phyloP scores from a whole-genome alignment of 2,797 vertebrate genomes.

The Kryptolebias ocellatus region DNA sequence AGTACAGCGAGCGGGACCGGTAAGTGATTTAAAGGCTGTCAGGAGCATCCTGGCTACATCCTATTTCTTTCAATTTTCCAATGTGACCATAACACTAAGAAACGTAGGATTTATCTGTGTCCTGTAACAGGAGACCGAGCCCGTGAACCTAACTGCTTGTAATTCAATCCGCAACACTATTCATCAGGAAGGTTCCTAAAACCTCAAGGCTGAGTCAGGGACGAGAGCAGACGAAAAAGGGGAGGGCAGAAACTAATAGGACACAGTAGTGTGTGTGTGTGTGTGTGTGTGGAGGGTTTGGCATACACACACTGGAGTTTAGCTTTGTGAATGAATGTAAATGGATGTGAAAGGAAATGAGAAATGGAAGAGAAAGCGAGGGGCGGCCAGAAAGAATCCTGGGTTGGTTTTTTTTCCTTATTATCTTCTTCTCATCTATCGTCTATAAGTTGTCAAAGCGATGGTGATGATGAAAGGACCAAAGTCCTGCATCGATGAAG shows the following conservation, averaged over 20 bases:
- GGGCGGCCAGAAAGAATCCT: conserved; percentile 34
- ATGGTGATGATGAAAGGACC: conserved; percentile 56
- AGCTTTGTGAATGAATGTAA: conserved; percentile 36
- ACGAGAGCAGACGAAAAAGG: conserved; percentile 39
- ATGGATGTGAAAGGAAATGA: conserved; percentile 55
- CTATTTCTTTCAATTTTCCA: conserved; percentile 48
- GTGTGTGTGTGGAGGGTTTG: background rate
- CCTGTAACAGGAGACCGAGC: conserved; percentile 36
- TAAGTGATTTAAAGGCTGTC: conserved; percentile 56
- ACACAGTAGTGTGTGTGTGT: conserved; percentile 15
- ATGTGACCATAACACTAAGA: conserved; percentile 36
- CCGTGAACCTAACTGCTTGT: conserved; percentile 43
- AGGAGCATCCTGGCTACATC: conserved; percentile 50
- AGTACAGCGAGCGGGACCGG: conserved; percentile 21
- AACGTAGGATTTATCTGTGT: conserved; percentile 55
- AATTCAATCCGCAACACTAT: conserved; percentile 54
- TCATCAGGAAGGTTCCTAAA: conserved; percentile 47
- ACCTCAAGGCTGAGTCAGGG: conserved; percentile 29
- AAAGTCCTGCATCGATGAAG: conserved; percentile 31
- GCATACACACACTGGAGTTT: conserved; percentile 37
- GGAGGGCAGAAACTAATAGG: conserved; percentile 37
- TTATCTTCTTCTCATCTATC: conserved; percentile 44
- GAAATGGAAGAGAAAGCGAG: conserved; percentile 16
- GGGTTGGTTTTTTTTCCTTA: conserved; percentile 32
- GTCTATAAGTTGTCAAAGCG: conserved; percentile 46